These are phyloP conservation scores for Danionella cerebrum DNA, from an alignment of 2,113 vertebrate species.

Conservation along the genomic window DNA sequence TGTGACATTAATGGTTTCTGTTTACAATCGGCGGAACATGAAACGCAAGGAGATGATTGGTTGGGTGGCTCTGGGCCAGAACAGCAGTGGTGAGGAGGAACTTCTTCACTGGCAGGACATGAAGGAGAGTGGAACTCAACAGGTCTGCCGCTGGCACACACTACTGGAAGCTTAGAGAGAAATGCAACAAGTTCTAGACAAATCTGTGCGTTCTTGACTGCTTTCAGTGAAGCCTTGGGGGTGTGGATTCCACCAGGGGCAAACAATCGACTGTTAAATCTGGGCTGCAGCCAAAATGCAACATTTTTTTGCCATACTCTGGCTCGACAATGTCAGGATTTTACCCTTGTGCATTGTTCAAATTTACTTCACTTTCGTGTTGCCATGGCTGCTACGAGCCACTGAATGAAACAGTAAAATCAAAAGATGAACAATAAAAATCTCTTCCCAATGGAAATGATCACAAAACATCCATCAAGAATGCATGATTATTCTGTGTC, in stretches of 20 bases:
- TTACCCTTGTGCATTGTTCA: too few relatives aligned
- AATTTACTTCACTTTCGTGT: too few relatives aligned
- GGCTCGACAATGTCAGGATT: too few relatives aligned
- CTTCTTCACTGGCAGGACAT: constrained; percentile 91
- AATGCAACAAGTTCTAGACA: neutral
- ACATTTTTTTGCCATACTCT: too few relatives aligned
- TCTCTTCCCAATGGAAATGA: too few relatives aligned
- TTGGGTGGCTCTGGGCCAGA: constrained; percentile 89
- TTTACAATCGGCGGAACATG: constrained; percentile 87
- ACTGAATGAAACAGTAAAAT: too few relatives aligned
- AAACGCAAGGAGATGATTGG: constrained; percentile 97
- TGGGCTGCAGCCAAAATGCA: too few relatives aligned
- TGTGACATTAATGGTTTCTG: constrained; percentile 84
- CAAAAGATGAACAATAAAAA: too few relatives aligned
- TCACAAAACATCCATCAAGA: too few relatives aligned
- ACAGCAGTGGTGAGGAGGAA: constrained; percentile 87
- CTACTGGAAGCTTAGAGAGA: constrained; percentile 78
- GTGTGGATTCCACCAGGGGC: neutral
- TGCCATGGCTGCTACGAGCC: too few relatives aligned
- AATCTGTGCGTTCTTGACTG: too few relatives aligned
- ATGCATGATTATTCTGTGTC: too few relatives aligned
- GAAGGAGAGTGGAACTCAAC: constrained; percentile 76
- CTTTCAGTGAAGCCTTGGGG: neutral
- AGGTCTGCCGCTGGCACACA: constrained; percentile 86
- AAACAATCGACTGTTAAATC: neutral